Base-by-base conservation (phyloP, 2,888 invertebrate species). In the Autographa pulchrina region DNA sequence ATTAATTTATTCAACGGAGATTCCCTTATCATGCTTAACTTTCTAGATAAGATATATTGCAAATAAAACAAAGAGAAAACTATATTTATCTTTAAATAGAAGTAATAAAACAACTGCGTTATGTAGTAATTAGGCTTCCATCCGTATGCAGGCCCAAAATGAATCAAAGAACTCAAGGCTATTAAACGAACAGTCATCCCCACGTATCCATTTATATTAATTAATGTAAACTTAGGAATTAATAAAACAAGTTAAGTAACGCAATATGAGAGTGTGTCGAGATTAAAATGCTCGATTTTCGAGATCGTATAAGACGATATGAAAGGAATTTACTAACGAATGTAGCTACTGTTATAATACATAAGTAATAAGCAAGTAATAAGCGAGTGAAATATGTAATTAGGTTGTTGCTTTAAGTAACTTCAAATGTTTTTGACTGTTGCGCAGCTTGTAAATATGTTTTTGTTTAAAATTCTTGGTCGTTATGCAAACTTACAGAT, bases 321-420 rank as follows among this genome's bases (percentile, higher is more conserved):
- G 73, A 62, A 16, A 73, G 74, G 84, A 76, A 83, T 83, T 78
- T 78, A 74, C 84, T 83, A 82, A 83, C 78, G 84, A 83, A 81
- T 83, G 83, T 80, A 65, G 75, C 74, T 82, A 70, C 52, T 68
- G 74, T 74, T 80, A 74, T 74, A 77, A 63, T 80, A 65, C 71
- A 75, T 81, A 77, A 63, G 70, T 78, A 70, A 73, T 72, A 78
- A 72, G 80, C 80, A 77, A 63, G 70, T 78, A 70, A 73, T 72
- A 78, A 72, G 80, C 80, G 67, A 80, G 54, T 56, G 20, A 20
- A 56, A 56, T 20, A 56, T 76, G 80, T 83, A 82, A 82, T 81
- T 81, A 81, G 68, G 60, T 68, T 75, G 78, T 76, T 70, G 61
- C 59, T 64, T 63, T 78, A 43, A 72, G 43, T 75, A 72, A 61